Conservation (phyloP, 2,888 invertebrate genomes). For the Adelognathus sp. region DNA sequence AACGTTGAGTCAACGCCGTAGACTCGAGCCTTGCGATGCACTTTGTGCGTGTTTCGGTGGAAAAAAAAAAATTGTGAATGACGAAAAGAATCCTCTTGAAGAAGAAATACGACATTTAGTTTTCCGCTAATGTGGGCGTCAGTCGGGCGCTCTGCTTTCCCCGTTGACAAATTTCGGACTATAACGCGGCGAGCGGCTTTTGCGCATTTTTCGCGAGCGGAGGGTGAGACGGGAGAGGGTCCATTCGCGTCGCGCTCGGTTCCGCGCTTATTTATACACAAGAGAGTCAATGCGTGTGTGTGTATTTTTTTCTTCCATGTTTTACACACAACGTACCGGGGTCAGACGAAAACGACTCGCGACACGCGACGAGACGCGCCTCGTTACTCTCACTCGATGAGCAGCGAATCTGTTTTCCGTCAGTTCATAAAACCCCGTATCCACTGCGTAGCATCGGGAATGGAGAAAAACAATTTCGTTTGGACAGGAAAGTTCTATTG, state of each 20-base stretch:
- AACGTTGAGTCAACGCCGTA: neutral
- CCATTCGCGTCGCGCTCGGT: slow-evolving; percentile 29
- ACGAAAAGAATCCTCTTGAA: neutral
- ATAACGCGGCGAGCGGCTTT: slow-evolving; percentile 51
- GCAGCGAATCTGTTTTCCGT: neutral
- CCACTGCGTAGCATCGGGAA: no score
- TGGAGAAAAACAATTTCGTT: no score
- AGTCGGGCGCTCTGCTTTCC: neutral
- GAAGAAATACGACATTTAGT: neutral
- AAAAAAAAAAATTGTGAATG: neutral
- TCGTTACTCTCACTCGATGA: slow-evolving; percentile 17
- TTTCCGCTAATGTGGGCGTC: slow-evolving; percentile 24
- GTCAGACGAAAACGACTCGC: slow-evolving; percentile 48
- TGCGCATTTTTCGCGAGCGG: slow-evolving; percentile 52
- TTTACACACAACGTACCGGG: slow-evolving; percentile 39
- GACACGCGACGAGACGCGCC: slow-evolving; percentile 45
- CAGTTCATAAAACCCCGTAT: neutral
- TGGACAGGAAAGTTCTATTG: no score
- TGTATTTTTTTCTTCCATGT: slow-evolving; percentile 1
- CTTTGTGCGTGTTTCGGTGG: neutral
- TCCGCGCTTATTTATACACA: slow-evolving; percentile 10
- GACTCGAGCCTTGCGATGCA: neutral
- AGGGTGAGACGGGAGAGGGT: slow-evolving; percentile 29
- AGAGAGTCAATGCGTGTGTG: neutral
- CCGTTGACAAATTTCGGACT: slow-evolving; percentile 52